These are phyloP conservation scores for Andrena trimmerana DNA, from an alignment of 2,888 invertebrate genomes.

Conservation along the genomic window DNA sequence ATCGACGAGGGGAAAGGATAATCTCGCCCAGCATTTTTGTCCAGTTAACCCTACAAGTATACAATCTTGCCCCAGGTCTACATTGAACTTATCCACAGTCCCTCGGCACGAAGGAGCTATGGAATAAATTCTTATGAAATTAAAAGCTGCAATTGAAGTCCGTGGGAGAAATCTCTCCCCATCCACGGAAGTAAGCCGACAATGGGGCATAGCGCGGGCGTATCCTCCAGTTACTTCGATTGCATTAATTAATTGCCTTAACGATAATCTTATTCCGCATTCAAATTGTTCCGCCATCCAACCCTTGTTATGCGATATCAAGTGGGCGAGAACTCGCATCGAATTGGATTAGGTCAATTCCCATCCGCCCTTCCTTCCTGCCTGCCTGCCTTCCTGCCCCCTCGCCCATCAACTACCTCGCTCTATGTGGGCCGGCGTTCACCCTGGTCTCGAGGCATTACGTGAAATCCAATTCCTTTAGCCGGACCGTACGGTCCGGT, in stretches of 20 bases:
- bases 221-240: slow-evolving; percentile 64
- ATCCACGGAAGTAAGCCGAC: slow-evolving; percentile 24
- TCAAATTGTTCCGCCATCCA: slow-evolving; percentile 73
- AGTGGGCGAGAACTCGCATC: slow-evolving; percentile 75
- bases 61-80: neutral
- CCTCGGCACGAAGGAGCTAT: neutral
- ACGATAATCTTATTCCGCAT: slow-evolving; percentile 74
- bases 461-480: slow-evolving; percentile 75
- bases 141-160: neutral
- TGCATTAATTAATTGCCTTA: slow-evolving; percentile 72
- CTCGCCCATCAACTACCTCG: slow-evolving; percentile 46
- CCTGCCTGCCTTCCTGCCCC: slow-evolving; percentile 15
- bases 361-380: slow-evolving; percentile 61
- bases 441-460: slow-evolving; percentile 63
- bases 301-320: slow-evolving; percentile 74
- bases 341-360: slow-evolving; percentile 76
- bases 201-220: slow-evolving; percentile 31
- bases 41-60: neutral
- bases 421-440: slow-evolving; percentile 42
- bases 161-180: neutral
- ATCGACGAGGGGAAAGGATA: slow-evolving; percentile 11
- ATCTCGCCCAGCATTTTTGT: neutral
- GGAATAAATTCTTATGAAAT: neutral
- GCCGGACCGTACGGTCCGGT: slow-evolving; percentile 56
- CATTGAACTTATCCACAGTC: neutral